Conservation (phyloP, 2,888 invertebrate species). For the Nasonovia ribisnigri region DNA sequence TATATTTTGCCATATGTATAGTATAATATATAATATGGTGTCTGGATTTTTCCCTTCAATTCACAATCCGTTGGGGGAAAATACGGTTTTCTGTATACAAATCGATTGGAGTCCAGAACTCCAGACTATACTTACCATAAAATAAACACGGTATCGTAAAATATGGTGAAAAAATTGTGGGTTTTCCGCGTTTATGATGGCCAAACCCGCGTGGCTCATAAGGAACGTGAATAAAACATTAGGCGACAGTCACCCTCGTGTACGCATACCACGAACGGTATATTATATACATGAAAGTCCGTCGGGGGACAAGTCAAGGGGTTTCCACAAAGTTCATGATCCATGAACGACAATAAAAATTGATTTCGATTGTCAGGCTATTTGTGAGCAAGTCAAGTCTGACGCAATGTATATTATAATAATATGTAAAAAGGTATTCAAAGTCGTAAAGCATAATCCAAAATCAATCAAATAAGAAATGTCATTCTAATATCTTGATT, state of each 20-base stretch:
- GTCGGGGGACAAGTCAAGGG: slow-evolving; percentile 10
- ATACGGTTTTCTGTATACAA: slow-evolving; percentile 35
- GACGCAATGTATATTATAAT: neutral
- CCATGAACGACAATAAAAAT: slow-evolving; percentile 64
- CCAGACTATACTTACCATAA: slow-evolving; percentile 55
- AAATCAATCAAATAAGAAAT: no score
- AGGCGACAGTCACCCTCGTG: slow-evolving; percentile 57
- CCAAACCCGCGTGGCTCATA: slow-evolving; percentile 61
- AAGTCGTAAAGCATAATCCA: no score
- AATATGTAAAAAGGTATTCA: no score
- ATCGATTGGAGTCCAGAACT: slow-evolving; percentile 53
- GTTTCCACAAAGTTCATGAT: slow-evolving; percentile 53
- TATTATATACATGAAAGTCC: neutral
- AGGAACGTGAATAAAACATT: slow-evolving; percentile 64
- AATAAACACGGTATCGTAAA: slow-evolving; percentile 60
- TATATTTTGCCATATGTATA: neutral
- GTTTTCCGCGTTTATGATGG: slow-evolving; percentile 58
- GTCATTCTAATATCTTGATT: neutral
- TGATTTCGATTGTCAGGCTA: slow-evolving; percentile 55
- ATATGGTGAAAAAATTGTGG: slow-evolving; percentile 61
- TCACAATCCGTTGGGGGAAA: neutral
- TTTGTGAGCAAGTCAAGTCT: neutral
- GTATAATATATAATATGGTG: neutral
- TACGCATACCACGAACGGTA: neutral
- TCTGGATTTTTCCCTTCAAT: neutral